Evolutionary conservation across 2,113 vertebrate genomes (phyloP), one percentile per base, ranked within the genome.

Genomic region (Pelmatolapia mariae): DNA sequence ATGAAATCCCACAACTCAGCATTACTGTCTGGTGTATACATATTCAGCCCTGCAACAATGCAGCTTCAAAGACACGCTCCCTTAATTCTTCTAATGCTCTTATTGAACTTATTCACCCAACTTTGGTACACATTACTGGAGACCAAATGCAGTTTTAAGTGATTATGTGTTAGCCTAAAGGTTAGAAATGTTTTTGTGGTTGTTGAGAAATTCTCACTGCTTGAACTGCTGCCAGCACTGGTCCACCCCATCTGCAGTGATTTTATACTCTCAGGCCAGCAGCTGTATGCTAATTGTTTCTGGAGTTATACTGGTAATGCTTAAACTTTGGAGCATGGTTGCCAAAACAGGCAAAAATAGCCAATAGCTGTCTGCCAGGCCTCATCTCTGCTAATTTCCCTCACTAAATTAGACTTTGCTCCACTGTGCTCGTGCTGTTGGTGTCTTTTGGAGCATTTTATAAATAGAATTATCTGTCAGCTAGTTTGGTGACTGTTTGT

Each of bases 1-100:
- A 47, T 87, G 82, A 90, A 92, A 87, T 91, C 86, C 84, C 66
- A n/a, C 91, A 82, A 87, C 87, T 94, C 92, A 92, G 93, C 91
- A 81, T 86, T 91, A 85, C 29, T 61, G 15, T 9, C 18, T 24
- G 38, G 80, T 50, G 11, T 84, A 79, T 92, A 76, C 85, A 93
- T 93, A 93, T 94, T 92, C 87, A 92, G 81, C 78, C 81, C 47
- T 71, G 84, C 79, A 84, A 80, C 66, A 29, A 47, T 10, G 82
- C 5, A 85, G 63, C 92, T 89, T 93, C 93, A 94, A 93, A 93
- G 90, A 88, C 15, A 38, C 13, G 33, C 71, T 79, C 71, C 47
- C 53, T 90, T 88, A 78, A 82, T 86, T 82, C 76, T 56, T 71
- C 24, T 22, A 59, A 3, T 83, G 52, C 78, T 81, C 52, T 80